These are phyloP conservation scores for Melanotaenia duboulayi DNA, from an alignment of 2,113 vertebrate species.

Conservation along the genomic window DNA sequence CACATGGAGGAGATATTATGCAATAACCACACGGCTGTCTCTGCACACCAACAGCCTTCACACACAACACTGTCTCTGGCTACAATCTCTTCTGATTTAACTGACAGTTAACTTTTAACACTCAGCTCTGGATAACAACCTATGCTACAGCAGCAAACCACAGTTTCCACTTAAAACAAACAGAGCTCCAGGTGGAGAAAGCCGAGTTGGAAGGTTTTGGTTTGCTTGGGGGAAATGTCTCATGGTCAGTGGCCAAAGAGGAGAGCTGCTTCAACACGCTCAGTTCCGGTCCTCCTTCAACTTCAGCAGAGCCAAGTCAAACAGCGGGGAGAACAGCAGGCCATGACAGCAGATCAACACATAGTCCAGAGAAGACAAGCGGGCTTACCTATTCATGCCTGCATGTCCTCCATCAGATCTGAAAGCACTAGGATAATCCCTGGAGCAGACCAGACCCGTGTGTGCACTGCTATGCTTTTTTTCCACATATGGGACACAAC, in stretches of 20 bases:
- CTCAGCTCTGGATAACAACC: slow-evolving; percentile 47
- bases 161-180: slow-evolving; percentile 60
- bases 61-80: slow-evolving; percentile 33
- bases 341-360: slow-evolving; percentile 58
- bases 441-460: slow-evolving; percentile 70
- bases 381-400: slow-evolving; percentile 80
- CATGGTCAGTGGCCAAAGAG: slow-evolving; percentile 44
- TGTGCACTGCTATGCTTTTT: slow-evolving; percentile 77
- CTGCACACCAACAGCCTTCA: slow-evolving; percentile 65
- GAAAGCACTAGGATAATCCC: slow-evolving; percentile 79
- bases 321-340: slow-evolving; percentile 35
- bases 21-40: slow-evolving; percentile 61
- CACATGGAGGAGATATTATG: slow-evolving; percentile 51
- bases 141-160: slow-evolving; percentile 31
- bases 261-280: slow-evolving; percentile 35
- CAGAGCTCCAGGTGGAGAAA: slow-evolving; percentile 33
- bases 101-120: slow-evolving; percentile 68
- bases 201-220: slow-evolving; percentile 16
- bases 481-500: slow-evolving; percentile 83
- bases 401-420: slow-evolving; percentile 73
- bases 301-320: slow-evolving; percentile 55
- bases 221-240: slow-evolving; percentile 42
- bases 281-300: slow-evolving; percentile 54
- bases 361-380: slow-evolving; percentile 46
- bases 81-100: slow-evolving; percentile 2